Evolutionary conservation across 2,113 vertebrate genomes (phyloP).

Genomic region (Calypte anna): DNA sequence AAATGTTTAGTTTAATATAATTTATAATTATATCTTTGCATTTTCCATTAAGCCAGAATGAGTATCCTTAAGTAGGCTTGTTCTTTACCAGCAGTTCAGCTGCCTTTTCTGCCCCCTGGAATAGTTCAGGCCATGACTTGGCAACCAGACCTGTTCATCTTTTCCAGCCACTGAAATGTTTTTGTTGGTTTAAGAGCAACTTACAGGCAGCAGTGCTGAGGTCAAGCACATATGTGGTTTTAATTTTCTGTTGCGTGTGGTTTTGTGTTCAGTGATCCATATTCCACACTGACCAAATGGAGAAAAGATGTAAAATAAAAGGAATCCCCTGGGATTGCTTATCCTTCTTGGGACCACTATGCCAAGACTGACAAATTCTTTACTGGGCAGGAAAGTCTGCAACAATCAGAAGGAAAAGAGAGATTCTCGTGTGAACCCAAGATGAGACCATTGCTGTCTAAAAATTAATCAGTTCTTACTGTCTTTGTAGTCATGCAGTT

Average conservation of each 20-base stretch:
- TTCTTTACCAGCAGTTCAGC: constrained; percentile 55
- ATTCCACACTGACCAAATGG: background rate
- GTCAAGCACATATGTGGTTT: constrained; percentile 6
- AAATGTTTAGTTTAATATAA: constrained; percentile 66
- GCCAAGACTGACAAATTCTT: background rate
- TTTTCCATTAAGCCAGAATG: constrained; percentile 65
- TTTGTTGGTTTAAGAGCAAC: constrained; percentile 48
- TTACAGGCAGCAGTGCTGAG: constrained; percentile 44
- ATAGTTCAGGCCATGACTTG: constrained; percentile 1
- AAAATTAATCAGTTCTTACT: background rate
- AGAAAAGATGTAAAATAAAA: background rate
- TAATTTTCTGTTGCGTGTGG: constrained; percentile 29
- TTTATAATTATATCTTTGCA: constrained; percentile 67
- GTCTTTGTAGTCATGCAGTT: background rate
- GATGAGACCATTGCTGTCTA: background rate
- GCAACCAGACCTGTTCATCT: constrained; percentile 59
- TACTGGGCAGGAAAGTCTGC: background rate
- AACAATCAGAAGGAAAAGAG: background rate
- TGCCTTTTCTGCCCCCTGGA: constrained; percentile 53
- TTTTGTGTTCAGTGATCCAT: constrained; percentile 36
- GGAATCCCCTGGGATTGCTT: background rate
- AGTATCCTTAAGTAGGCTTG: constrained; percentile 55
- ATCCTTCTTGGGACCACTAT: background rate
- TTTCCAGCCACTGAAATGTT: constrained; percentile 63
- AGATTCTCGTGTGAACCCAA: background rate